phyloP scores from a whole-genome alignment of 2,888 invertebrate genomes.

The Nomada goodeniana region DNA sequence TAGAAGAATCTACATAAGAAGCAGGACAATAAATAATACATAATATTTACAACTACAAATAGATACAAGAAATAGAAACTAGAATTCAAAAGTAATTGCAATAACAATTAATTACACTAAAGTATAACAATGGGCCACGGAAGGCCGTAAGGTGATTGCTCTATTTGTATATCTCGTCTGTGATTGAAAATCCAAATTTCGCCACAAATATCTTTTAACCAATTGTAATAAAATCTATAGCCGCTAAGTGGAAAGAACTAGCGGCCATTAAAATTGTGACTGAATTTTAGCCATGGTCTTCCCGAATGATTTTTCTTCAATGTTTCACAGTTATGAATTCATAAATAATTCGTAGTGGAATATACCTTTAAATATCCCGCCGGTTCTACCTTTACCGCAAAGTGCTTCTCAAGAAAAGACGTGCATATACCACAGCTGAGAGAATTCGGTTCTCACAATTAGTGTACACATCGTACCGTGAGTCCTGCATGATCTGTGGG shows the following conservation, averaged over 20 bases:
- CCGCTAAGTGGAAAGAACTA: background rate
- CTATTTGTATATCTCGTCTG: no score
- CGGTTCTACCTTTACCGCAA: constrained; percentile 25
- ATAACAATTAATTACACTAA: no score
- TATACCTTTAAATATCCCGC: constrained; percentile 41
- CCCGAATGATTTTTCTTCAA: background rate
- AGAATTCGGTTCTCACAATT: constrained; percentile 23
- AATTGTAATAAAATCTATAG: background rate
- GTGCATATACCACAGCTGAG: constrained; percentile 8
- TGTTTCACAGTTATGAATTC: constrained; percentile 14
- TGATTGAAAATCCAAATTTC: no score
- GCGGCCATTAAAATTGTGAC: background rate
- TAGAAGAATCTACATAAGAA: no score
- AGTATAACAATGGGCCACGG: no score
- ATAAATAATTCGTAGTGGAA: background rate
- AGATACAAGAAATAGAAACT: no score
- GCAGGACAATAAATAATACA: no score
- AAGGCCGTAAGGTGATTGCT: no score
- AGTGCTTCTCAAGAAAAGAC: constrained; percentile 26
- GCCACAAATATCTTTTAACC: no score
- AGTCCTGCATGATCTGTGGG: constrained; percentile 41
- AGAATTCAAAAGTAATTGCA: no score
- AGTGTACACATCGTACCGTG: constrained; percentile 27
- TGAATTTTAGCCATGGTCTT: background rate
- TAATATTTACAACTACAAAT: no score